A percentile compares a stretch with the other conserved stretches of the same genome.
Conservation (phyloP, 2,797 vertebrate genomes). For the Alectoris magna region DNA sequence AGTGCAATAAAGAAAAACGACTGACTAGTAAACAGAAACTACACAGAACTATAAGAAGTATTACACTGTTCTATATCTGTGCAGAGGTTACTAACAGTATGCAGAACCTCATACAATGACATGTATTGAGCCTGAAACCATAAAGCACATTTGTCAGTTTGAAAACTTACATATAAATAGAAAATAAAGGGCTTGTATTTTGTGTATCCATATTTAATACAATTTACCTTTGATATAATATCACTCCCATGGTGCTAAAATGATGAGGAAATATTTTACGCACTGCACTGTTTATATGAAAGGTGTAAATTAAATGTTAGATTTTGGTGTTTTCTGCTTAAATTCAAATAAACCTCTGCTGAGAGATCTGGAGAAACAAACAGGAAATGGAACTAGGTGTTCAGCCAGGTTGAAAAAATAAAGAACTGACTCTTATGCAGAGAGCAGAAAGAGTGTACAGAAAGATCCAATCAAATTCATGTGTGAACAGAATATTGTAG, state of each 20-base stretch:
- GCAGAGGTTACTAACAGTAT: background rate
- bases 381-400: background rate
- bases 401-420: background rate
- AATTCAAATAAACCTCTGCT: background rate
- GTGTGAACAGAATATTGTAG: background rate
- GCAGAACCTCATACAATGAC: conserved; percentile 22
- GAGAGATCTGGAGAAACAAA: background rate
- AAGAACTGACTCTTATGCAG: background rate
- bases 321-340: background rate
- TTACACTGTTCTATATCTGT: background rate
- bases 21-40: conserved; percentile 9
- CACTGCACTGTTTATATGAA: background rate
- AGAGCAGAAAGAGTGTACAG: background rate
- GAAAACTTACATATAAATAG: background rate
- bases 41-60: background rate
- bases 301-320: background rate
- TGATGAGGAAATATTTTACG: background rate
- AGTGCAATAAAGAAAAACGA: background rate
- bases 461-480: background rate
- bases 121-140: conserved; percentile 28
- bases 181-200: background rate
- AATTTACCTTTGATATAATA: background rate
- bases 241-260: background rate
- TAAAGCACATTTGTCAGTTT: background rate
- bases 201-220: background rate